Base-by-base conservation (phyloP, 2,888 invertebrate species). In the Tiphia femorata region DNA sequence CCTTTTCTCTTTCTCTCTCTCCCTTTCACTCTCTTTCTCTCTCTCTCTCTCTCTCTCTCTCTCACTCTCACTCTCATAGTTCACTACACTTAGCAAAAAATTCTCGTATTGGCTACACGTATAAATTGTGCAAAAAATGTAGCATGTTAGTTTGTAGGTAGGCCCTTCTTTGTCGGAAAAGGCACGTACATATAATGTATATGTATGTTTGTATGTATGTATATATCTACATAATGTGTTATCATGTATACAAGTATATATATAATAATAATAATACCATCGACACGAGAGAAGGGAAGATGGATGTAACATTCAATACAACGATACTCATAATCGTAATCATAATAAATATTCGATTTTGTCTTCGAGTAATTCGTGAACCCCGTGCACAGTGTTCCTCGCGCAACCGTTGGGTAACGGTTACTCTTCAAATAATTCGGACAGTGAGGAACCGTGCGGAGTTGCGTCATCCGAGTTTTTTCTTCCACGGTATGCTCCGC, bases 81-180 rank as follows among this genome's bases (percentile, higher is more conserved):
- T 12, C 2, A 21, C 52, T 54, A 52, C 44, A 49, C 56, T 49
- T 70, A 68, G 68, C 68, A 67, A 72, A 72, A 71, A 70, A 49
- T 47, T 29, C 37, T 69, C 56, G 54, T 65, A 65, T 69, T 57
- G 54, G 63, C 70, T 72, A 73, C 58, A 71, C 66, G 72, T 73
- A 75, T 69, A 75, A 74, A 75, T 75, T 67, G 71, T 73, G 71
- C 70, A 75, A 76, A 76, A 73, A 69, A 73, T 63, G 56, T 69
- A 68, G 68, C 67, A 61, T 74, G 58, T 70, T 63, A 64, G 50
- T 62, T 50, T 49, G 66, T 61, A 66, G 47, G 29, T 73, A 73
- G 70, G 69, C 72, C 65, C 55, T 67, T 70, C 54, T 64, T 33
- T 65, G 40, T 61, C 52, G 49, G 49, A 70, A 64, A 76, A 76